Conservation (phyloP, 1,140 invertebrate genomes). For the Leptinotarsa texana region DNA sequence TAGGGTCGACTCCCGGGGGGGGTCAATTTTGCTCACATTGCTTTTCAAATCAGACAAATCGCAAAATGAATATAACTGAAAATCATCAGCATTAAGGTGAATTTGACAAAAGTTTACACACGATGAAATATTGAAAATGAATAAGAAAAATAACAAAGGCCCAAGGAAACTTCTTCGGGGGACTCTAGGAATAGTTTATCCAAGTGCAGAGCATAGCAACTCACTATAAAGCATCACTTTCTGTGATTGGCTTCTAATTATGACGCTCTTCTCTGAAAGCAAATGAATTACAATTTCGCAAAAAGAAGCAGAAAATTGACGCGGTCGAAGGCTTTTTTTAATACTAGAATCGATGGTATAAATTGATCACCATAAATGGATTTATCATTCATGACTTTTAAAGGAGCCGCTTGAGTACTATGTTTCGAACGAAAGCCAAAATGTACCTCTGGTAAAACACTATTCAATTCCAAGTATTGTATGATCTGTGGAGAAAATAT, state of each 20-base stretch:
- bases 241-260: not conserved
- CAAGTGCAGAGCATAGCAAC: not conserved
- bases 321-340: not conserved
- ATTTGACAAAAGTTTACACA: not conserved
- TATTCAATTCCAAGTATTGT: not conserved
- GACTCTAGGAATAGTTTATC: not conserved
- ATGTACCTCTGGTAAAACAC: not conserved
- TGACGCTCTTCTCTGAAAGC: not conserved
- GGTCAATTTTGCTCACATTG: not conserved
- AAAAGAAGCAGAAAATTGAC: not conserved
- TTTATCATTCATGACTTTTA: not conserved
- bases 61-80: not conserved
- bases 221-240: not conserved
- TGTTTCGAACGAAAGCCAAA: not conserved
- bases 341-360: not conserved
- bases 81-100: not conserved
- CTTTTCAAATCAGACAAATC: not conserved
- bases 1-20: too few relatives aligned
- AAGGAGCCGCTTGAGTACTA: not conserved
- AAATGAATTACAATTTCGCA: not conserved
- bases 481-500: not conserved
- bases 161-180: not conserved
- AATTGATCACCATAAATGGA: not conserved
- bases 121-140: not conserved
- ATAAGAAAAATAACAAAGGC: not conserved